These are phyloP conservation scores for Loris lydekkerianus DNA, from an alignment of 2,797 vertebrate genomes.

Conservation along the genomic window DNA sequence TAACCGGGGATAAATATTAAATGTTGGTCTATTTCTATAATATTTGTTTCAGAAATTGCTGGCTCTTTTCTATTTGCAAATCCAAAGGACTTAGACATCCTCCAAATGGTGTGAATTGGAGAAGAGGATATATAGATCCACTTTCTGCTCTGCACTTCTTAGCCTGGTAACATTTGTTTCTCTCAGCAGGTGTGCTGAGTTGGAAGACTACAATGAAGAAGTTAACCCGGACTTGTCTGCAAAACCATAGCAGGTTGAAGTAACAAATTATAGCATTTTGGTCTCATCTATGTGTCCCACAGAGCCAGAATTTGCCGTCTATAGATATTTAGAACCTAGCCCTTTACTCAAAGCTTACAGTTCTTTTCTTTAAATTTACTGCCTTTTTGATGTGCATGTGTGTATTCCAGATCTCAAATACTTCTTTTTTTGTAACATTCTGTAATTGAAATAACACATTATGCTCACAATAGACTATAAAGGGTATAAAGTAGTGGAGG, in stretches of 20 bases:
- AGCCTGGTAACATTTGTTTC: background rate
- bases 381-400: background rate
- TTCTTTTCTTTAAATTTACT: background rate
- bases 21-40: background rate
- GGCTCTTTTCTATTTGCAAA: background rate
- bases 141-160: background rate
- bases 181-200: background rate
- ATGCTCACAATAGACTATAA: background rate
- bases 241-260: background rate
- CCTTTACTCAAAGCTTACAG: background rate
- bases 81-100: background rate
- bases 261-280: background rate
- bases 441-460: background rate
- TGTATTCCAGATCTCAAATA: background rate
- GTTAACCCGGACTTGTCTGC: background rate
- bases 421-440: background rate
- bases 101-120: background rate
- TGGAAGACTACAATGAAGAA: background rate
- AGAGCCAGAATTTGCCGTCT: constrained; percentile 7
- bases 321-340: background rate
- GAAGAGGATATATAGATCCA: background rate
- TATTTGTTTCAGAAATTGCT: background rate
- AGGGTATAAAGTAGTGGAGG: background rate
- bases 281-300: background rate
- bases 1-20: background rate